Percentiles rank a stretch among this genome's conserved stretches.
Evolutionary conservation across 1,140 invertebrate genomes (phyloP).

Genomic region (Drosophila navojoa): DNA sequence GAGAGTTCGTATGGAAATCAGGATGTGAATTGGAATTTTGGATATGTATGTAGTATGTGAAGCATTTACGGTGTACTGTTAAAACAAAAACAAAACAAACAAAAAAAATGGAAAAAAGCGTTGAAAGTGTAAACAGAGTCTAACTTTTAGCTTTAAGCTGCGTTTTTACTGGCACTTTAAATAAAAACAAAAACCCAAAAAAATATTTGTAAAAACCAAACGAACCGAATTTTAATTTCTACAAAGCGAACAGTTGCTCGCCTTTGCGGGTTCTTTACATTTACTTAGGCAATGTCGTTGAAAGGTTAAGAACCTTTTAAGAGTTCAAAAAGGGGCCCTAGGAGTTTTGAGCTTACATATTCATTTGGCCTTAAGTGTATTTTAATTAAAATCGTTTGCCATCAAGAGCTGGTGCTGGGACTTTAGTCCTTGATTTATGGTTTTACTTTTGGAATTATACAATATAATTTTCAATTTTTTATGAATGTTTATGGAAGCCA

Average conservation of each 20-base stretch:
- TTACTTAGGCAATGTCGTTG: not conserved
- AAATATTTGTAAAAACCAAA: constrained; percentile 68
- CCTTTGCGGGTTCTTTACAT: not conserved
- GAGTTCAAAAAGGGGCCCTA: not conserved
- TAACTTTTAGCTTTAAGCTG: constrained; percentile 83
- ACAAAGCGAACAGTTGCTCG: not conserved
- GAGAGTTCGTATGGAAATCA: constrained; percentile 7
- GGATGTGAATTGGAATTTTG: constrained; percentile 45
- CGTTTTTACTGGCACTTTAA: constrained; percentile 83
- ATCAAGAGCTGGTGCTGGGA: no score
- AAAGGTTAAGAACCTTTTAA: no score
- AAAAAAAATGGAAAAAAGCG: constrained; percentile 54
- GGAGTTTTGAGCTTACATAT: not conserved
- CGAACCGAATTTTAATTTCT: not conserved
- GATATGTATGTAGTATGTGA: constrained; percentile 38
- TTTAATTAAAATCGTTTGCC: constrained; percentile 25
- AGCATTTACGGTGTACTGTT: constrained; percentile 77
- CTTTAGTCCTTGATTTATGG: constrained; percentile 4
- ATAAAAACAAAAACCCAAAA: constrained; percentile 75
- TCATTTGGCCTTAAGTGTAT: constrained; percentile 11
- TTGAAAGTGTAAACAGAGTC: constrained; percentile 82
- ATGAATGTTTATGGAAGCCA: no score
- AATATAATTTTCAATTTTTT: no score
- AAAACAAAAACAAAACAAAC: constrained; percentile 60
- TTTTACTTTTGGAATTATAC: not conserved